Evolutionary conservation across 2,113 vertebrate species (phyloP).

Genomic region (Thalassarche chlororhynchos): DNA sequence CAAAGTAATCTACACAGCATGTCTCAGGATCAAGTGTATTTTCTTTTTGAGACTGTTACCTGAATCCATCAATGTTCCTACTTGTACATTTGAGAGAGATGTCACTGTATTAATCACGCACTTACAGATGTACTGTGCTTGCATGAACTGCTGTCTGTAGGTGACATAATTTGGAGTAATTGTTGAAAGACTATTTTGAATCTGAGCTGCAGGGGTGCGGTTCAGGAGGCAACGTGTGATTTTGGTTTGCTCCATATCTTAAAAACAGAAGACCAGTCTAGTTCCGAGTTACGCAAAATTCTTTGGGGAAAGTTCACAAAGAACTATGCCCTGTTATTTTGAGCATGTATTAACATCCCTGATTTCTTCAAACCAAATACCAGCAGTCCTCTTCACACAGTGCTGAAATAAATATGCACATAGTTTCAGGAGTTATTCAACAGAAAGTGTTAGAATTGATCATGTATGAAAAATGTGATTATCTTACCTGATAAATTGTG

Average conservation of each 20-base stretch:
- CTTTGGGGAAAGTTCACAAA: not conserved
- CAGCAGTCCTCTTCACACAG: not conserved
- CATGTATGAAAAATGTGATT: not conserved
- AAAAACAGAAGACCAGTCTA: not conserved
- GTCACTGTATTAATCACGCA: not conserved
- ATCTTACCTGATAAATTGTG: not conserved
- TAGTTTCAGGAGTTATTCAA: not conserved
- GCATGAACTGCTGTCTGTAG: not conserved
- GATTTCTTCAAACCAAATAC: not conserved
- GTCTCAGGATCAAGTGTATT: not conserved
- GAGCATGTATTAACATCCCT: not conserved
- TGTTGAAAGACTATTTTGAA: not conserved
- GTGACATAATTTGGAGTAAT: not conserved
- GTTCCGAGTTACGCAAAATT: not conserved
- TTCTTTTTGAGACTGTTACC: not conserved
- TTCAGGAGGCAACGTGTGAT: not conserved
- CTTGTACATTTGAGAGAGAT: not conserved
- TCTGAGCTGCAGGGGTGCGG: not conserved
- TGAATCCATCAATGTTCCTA: not conserved
- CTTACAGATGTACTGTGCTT: not conserved
- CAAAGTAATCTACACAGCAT: not conserved
- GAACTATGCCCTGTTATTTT: not conserved
- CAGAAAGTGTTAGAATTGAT: not conserved
- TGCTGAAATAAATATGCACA: not conserved
- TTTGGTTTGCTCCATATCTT: not conserved